Conservation (phyloP, 2,113 vertebrate species). For the Piprites chloris region DNA sequence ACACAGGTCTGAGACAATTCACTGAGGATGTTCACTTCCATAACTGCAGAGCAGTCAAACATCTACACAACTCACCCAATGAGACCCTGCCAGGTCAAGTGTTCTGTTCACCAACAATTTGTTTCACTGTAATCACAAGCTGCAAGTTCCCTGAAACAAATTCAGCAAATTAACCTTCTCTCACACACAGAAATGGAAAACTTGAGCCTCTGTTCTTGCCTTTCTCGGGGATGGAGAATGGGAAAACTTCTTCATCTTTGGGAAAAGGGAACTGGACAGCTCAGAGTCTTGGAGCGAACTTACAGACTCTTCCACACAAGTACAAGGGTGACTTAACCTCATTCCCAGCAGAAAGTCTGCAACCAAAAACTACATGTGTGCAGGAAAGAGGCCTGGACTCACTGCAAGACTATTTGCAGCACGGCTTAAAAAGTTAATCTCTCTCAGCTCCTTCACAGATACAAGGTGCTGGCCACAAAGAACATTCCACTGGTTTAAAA, state of each 20-base stretch:
- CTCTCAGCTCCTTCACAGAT: background rate
- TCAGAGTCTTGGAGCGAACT: background rate
- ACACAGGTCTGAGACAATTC: background rate
- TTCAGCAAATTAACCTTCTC: background rate
- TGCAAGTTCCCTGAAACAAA: background rate
- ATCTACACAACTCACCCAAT: background rate
- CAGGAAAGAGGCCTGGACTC: background rate
- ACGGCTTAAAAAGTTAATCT: background rate
- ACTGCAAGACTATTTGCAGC: background rate
- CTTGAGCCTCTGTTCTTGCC: background rate
- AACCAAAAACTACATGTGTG: accelerated
- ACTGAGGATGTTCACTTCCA: background rate
- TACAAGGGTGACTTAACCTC: background rate
- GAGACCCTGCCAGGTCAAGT: background rate
- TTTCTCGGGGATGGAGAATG: background rate
- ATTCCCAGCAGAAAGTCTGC: background rate
- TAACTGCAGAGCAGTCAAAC: background rate
- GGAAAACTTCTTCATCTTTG: background rate
- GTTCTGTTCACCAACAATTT: background rate
- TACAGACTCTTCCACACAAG: background rate
- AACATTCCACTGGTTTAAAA: background rate
- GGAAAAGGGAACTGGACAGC: background rate
- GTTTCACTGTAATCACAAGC: background rate
- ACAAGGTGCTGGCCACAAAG: background rate
- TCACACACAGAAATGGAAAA: background rate